A percentile compares a stretch with the other conserved stretches of the same genome.
These are phyloP conservation scores for Drosophila anomelani DNA, from an alignment of 2,888 invertebrate species.

Conservation along the genomic window DNA sequence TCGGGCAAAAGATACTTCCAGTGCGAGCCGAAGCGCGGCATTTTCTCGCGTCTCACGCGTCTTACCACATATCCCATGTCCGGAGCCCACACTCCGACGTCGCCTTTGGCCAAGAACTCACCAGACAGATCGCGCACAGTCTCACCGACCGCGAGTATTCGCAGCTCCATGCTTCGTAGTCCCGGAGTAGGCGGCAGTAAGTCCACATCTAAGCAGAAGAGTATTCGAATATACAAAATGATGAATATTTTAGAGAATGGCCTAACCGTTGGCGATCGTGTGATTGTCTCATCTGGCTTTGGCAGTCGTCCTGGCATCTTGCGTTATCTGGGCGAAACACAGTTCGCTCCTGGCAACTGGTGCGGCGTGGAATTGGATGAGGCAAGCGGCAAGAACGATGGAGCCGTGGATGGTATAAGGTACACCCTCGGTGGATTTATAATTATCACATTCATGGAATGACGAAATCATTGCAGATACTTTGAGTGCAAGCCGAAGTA, in stretches of 20 bases:
- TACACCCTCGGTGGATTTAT: constrained; percentile 80
- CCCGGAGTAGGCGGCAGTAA: constrained; percentile 81
- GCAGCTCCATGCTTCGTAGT: constrained; percentile 80
- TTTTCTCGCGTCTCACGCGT: constrained; percentile 95
- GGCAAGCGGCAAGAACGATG: constrained; percentile 97
- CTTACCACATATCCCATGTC: constrained; percentile 90
- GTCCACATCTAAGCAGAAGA: constrained; percentile 31
- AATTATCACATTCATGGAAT: background rate
- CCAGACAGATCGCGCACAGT: constrained; percentile 83
- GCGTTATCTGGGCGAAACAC: constrained; percentile 93
- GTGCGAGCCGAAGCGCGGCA: constrained; percentile 96
- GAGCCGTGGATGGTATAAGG: constrained; percentile 96
- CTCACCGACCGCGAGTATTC: constrained; percentile 83
- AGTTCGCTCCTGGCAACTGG: constrained; percentile 97
- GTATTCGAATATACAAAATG: background rate
- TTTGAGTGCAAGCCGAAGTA: constrained; percentile 96
- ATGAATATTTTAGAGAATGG: constrained; percentile 85
- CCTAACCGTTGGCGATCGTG: constrained; percentile 94
- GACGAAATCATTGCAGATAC: constrained; percentile 88
- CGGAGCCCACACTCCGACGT: constrained; percentile 85
- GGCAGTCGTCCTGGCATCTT: constrained; percentile 95
- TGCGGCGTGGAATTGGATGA: constrained; percentile 98
- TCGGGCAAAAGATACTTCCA: constrained; percentile 96
- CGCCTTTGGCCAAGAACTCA: constrained; percentile 76
- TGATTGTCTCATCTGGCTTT: constrained; percentile 94